Base-by-base conservation (phyloP, 2,113 vertebrate genomes). In the Melanostigma gelatinosum region DNA sequence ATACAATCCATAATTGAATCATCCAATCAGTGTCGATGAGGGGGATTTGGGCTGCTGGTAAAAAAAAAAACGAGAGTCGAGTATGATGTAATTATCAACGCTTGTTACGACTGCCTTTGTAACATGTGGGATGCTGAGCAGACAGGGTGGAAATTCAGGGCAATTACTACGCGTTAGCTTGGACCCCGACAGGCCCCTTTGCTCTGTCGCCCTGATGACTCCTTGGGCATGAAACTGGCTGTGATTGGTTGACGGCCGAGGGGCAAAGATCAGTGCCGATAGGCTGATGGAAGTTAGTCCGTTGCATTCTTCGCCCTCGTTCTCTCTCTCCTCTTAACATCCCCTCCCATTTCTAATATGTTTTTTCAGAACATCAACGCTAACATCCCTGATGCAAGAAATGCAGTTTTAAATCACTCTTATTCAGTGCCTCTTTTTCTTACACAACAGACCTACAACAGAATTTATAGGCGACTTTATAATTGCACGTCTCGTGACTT, bases 1-100 rank as follows among this genome's bases (percentile, higher is more conserved):
- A 75, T 73, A 54, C 87, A 88, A 88, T 89, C 85, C 81, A 84
- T 83, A 85, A 91, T 92, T 91, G 86, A 87, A 92, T 92, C 87
- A 89, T 70, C 62, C 50, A 79, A 87, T 84, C 66, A 62, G 73
- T 83, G 82, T 82, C 76, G 74, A 76, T 61, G 83, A 84, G 29
- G 42, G 52, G 85, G 84, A 83, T 85, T 88, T 84, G 62, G 29
- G 83, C 67, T 65, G 64, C 70, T 87, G 75, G 85, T 83, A 75
- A 72, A 82, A 77, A 72, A 82, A 77, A 32, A 32, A 81, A 74
- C 13, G 22, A 15, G 40, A 77, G 57, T 38, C 4, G 77, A 83
- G 68, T 70, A 67, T 67, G 48, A 72, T 52, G 68, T 78, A 69
- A 91, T 91, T 88, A 89, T 88, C 85, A 87, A 86, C 1, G 78